Base-by-base conservation (phyloP, 2,797 vertebrate genomes). In the Cossypha caffra region DNA sequence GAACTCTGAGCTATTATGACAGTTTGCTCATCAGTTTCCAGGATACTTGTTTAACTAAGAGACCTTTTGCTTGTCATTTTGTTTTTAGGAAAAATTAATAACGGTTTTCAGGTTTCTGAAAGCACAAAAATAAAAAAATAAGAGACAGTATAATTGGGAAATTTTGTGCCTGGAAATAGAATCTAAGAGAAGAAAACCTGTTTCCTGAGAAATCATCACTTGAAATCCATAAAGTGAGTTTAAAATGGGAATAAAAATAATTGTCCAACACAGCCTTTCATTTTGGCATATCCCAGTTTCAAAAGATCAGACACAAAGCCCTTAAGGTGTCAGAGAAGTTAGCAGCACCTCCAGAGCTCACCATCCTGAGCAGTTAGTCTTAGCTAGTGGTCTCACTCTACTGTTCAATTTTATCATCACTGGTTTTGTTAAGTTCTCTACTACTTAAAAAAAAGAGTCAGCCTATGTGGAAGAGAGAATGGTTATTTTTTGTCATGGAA, bases 1-100 rank as follows among this genome's bases (percentile, higher is more conserved):
- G 57, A 86, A 43, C 7, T 14, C 8, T 0, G 1, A 58, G 29
- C 4, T 66, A 15, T 52, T 55, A 48, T 0, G 0, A 25, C 4
- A 29, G 8, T 38, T 78, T 80, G 18, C 23, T 76, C 8, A 0
- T 59, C 28, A 55, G 4, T 48, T 85, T 89, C 35, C 10, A 11
- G 50, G 4, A 17, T 43, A 45, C 5, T 35, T 85, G 12, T 48
- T 55, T 43, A 64, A 31, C 5, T 47, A 52, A 29, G 21, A 79
- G 25, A 75, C 7, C 5, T 79, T 73, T 63, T 74, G 9, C 10
- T 19, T 37, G 18, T 19, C 51, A 26, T 31, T 74, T 77, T 63
- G 3, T 3, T 52, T 88, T 55, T 24, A 31, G 23, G 13, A 71
- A 86, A 75, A 77, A 62, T 1, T 61, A 5, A 28, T 79, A 66